Conservation (phyloP, 2,888 invertebrate genomes). For the Drosophila longiperda region DNA sequence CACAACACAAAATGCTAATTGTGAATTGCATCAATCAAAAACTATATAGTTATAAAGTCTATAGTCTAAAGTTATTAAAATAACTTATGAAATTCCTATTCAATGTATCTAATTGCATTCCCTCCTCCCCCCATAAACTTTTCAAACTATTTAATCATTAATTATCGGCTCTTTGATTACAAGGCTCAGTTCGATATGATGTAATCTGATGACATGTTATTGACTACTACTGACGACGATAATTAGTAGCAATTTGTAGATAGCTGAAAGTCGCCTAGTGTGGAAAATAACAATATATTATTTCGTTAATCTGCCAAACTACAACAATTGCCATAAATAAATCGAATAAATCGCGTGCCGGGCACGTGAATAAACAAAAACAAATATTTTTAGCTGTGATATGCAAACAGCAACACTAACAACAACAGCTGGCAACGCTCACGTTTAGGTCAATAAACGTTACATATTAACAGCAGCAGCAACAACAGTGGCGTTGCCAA, state of each 20-base stretch:
- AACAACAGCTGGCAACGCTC: constrained; percentile 1
- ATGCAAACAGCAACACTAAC: constrained; percentile 25
- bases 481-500: constrained; percentile 31
- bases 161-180: constrained; percentile 12
- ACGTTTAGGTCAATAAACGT: constrained; percentile 74
- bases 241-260: constrained; percentile 42
- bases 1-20: neutral
- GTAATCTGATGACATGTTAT: constrained; percentile 36
- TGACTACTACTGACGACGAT: constrained; percentile 16
- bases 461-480: constrained; percentile 45
- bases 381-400: constrained; percentile 22
- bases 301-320: constrained; percentile 21
- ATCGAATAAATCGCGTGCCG: constrained; percentile 56
- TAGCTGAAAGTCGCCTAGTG: constrained; percentile 18
- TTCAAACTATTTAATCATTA: neutral
- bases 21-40: constrained; percentile 1
- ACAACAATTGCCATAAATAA: constrained; percentile 19
- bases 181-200: constrained; percentile 16
- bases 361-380: constrained; percentile 50
- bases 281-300: constrained; percentile 27
- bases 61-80: neutral
- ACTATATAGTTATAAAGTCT: neutral
- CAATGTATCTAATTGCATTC: constrained; percentile 8
- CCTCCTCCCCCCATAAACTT: neutral
- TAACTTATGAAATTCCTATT: constrained; percentile 3